Evolutionary conservation across 2,797 vertebrate genomes (phyloP), one percentile per base, ranked within the genome.

Genomic region (Ptychobarbus kaznakovi): DNA sequence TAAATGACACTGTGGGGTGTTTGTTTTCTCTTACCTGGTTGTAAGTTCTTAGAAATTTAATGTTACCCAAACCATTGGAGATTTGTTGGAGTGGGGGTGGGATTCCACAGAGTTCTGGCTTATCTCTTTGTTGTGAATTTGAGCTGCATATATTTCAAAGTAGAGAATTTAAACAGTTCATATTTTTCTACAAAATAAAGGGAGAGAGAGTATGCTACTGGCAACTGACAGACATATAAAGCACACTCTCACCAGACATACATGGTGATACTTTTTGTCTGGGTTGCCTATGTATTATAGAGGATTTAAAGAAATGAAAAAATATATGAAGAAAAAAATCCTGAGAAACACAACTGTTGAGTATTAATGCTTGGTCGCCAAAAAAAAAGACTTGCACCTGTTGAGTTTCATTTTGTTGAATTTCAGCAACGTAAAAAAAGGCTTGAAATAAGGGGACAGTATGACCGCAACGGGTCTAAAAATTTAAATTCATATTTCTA

Each of bases 401-500:
- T 95, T 94, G 93, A 94, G 87, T 95, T 95, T 94, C 89, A 92
- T 95, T 95, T 94, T 91, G 91, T 94, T 94, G 91, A 91, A 93
- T 87, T 94, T 93, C 91, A 92, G 93, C 93, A 94, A 94, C 93
- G 93, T 93, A 90, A 73, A 84, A 42, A 81, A 84, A 92, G 92
- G 93, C 92, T 94, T 89, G 90, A 93, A 92, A 92, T 90, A 91
- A 92, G 92, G 90, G 91, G 92, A 92, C 90, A 91, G 91, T 90
- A 90, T 89, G 93, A 94, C 91, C 88, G 89, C 92, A 90, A 91
- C 86, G 91, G 89, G 90, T 93, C 93, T 91, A 92, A 92, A 92
- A 90, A 93, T 91, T 91, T 92, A 90, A 94, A 90, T 94, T 93
- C 93, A 94, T 94, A 95, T 96, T 95, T 96, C 95, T 95, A 95